Evolutionary conservation across 1,140 invertebrate genomes (phyloP), one percentile per base, ranked within the genome.

Genomic region (Pseudomyrmex cubaensis): DNA sequence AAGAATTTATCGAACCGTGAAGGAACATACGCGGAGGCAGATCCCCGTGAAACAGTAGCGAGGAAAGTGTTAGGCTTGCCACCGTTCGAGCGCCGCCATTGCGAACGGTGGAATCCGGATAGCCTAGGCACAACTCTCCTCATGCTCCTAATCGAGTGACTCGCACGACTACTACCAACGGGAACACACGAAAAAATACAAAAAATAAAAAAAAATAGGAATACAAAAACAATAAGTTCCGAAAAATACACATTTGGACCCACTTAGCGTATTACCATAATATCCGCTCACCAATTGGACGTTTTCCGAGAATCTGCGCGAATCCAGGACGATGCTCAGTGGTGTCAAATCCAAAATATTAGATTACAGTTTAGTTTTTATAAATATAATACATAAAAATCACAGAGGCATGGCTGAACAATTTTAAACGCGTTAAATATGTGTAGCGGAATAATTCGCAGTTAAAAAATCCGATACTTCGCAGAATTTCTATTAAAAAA

Each of bases 1-100:
- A 13, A 50, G 46, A 66, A 74, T 74, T 77, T 63, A 67, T 44
- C 25, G 62, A 67, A 67, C 48, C 74, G 74, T 67, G 48, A 77
- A 77, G 17, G 54, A 67, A 35, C 17, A 22, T 25, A 76, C 46
- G 59, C 46, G 46, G 12, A 66, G 46, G 61, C 17, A 54, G 46
- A 5, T 66, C 54, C n/a, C n/a, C 7, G 73, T 44, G 22, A 63
- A 64, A 76, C 48, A 46, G 62, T 77, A 77, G 74, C 74, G 25
- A 66, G 25, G 9, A 15, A 67, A 64, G n/a, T 46, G 62, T 66
- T 20, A 17, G 35, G 2, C 17, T 46, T 5, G 25, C 22, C 25
- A 66, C 46, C 35, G 44, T 74, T 10, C 56, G 72, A 48, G 13
- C 8, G 56, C 72, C 44, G 44, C 70, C 70, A 73, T 73, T 20